Evolutionary conservation across 1,140 invertebrate species (phyloP).

Genomic region (Atta colombica): DNA sequence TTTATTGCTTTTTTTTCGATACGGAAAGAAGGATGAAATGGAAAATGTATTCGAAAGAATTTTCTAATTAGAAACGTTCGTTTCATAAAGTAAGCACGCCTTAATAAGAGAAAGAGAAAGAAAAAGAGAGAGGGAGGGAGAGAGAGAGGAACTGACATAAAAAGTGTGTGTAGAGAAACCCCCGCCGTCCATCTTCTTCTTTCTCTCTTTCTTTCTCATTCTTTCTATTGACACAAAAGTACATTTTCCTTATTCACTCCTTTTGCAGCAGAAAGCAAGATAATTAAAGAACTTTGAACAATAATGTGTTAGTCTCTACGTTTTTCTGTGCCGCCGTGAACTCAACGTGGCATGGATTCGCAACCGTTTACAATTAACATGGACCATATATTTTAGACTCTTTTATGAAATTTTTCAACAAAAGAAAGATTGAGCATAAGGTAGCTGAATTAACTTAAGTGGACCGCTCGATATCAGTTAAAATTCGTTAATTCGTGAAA

Average conservation of each 20-base stretch:
- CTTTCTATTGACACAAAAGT: conserved; percentile 37
- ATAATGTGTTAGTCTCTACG: conserved; percentile 16
- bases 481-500: background rate
- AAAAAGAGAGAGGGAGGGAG: background rate
- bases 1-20: background rate
- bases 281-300: conserved; percentile 47
- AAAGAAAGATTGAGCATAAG: background rate
- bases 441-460: background rate
- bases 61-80: conserved; percentile 52
- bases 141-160: background rate
- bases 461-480: background rate
- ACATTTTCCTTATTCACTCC: conserved; percentile 21
- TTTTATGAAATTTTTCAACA: conserved; percentile 13
- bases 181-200: background rate
- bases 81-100: conserved; percentile 25
- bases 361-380: background rate
- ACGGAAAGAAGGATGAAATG: background rate
- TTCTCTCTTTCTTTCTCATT: background rate
- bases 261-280: conserved; percentile 3
- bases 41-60: conserved; percentile 51
- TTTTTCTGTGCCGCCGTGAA: background rate
- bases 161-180: conserved; percentile 33
- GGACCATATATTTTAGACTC: background rate
- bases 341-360: background rate
- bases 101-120: background rate